Evolutionary conservation across 1,140 invertebrate genomes (phyloP).

Genomic region (Heliconius nattereri): DNA sequence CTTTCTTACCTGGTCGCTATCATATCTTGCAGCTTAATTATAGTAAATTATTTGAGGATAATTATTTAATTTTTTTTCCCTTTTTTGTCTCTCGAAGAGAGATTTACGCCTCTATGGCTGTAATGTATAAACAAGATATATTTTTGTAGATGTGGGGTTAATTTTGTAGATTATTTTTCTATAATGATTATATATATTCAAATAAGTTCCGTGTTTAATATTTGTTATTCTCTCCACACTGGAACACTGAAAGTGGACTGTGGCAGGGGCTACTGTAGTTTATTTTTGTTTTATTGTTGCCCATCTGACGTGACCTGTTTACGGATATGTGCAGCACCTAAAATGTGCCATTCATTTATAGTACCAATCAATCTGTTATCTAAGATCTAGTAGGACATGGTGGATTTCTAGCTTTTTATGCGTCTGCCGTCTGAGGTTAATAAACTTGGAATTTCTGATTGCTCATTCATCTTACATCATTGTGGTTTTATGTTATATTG

Average conservation of each 20-base stretch:
- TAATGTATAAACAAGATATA: not conserved
- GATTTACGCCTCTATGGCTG: no score
- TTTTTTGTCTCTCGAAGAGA: no score
- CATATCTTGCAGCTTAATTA: not conserved
- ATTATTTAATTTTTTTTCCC: not conserved
- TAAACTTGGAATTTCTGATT: conserved; percentile 70
- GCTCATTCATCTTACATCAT: conserved; percentile 79
- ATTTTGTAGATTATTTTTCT: not conserved
- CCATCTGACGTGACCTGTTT: conserved; percentile 67
- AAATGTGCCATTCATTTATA: conserved; percentile 71
- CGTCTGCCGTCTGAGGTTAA: conserved; percentile 74
- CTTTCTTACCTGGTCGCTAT: not conserved
- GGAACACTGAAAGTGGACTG: conserved; percentile 48
- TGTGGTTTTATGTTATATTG: conserved; percentile 69
- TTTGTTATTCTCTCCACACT: conserved; percentile 55
- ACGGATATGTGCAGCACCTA: conserved; percentile 62
- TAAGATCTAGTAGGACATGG: conserved; percentile 71
- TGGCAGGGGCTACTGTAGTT: no score
- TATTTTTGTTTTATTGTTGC: conserved; percentile 66
- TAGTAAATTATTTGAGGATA: not conserved
- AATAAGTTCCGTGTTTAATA: conserved; percentile 50
- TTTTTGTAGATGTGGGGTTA: not conserved
- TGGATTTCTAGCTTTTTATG: conserved; percentile 78
- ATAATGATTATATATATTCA: conserved; percentile 28
- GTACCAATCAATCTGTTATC: conserved; percentile 78